Evolutionary conservation across 2,888 invertebrate genomes (phyloP).

Genomic region (Drosophila koepferae): DNA sequence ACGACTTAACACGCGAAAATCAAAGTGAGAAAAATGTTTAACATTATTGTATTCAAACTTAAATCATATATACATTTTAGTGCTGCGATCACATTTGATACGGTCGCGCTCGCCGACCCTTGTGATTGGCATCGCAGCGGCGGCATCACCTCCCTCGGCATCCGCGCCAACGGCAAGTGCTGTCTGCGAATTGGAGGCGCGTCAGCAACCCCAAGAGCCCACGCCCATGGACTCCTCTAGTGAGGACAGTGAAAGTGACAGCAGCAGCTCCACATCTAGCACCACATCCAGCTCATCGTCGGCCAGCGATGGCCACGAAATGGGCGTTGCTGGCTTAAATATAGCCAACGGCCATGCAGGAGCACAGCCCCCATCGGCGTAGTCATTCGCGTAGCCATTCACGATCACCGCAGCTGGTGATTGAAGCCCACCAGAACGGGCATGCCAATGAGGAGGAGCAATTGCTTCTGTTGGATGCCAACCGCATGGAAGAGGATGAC

Average conservation of each 20-base stretch:
- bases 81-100: conserved; percentile 82
- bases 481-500: conserved; percentile 70
- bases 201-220: conserved; percentile 69
- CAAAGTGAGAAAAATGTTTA: conserved; percentile 72
- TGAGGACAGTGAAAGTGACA: conserved; percentile 87
- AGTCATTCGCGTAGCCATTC: conserved; percentile 58
- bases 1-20: conserved; percentile 86
- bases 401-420: conserved; percentile 56
- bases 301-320: conserved; percentile 62
- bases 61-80: conserved; percentile 49
- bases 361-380: conserved; percentile 30
- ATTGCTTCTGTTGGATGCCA: conserved; percentile 48
- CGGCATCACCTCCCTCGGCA: conserved; percentile 83
- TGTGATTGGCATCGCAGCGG: conserved; percentile 76
- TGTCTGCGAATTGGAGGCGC: conserved; percentile 74
- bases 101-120: conserved; percentile 75
- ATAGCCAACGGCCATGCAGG: conserved; percentile 66
- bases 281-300: conserved; percentile 83
- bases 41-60: neutral
- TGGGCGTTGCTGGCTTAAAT: conserved; percentile 65
- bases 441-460: conserved; percentile 68
- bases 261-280: conserved; percentile 86
- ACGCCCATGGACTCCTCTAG: conserved; percentile 85
- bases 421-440: conserved; percentile 47
- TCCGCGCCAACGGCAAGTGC: conserved; percentile 79